Base-by-base conservation (phyloP, 37 sponge, comb jelly and placozoan genomes). In the Spongilla lacustris region DNA sequence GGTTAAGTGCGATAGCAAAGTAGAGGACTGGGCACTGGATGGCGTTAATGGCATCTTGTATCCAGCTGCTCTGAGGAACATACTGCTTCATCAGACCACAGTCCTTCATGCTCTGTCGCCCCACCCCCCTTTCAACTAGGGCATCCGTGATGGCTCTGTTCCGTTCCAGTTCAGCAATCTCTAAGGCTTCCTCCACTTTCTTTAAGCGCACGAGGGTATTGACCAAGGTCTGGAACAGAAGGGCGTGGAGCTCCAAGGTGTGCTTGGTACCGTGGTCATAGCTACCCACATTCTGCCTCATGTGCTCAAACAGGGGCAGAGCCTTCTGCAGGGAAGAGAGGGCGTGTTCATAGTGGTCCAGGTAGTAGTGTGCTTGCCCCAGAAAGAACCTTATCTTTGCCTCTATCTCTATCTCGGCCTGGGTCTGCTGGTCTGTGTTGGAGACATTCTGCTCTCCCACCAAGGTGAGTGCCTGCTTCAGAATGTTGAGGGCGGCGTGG, bases 351-450 rank as follows among this genome's bases (percentile, higher is more conserved):
- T 75, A 79, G 70, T 97, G 87, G 36, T 82, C 81, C 33, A 84
- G 88, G 74, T 95, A 83, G 78, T 93, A 91, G 67, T 83, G 87
- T 22, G 93, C 93, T 69, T 93, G 92, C 10, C 98, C 98, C 27
- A 97, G 90, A 84, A 91, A 90, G 79, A 96, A 93, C 58, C 94
- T 85, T n/a, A 95, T 83, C 77, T 93, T 94, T 0, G 95, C 97
- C 36, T 96, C 95, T 1, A 87, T 85, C 49, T 89, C 96, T 10
- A 93, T 80, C 49, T 93, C 87, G 0, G 86, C 71, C 49, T 77
- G 85, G 13, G 86, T 81, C 28, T 30, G 71, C 22, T 68, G 11
- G 12, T 73, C 81, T n/a, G 70, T 34, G 0, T 80, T 80, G 3
- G 84, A 46, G 34, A 30, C 68, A 21, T 50, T 68, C 36, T 71